Base-by-base conservation (phyloP, 2,888 invertebrate genomes). In the Dichetophora obliterata region DNA sequence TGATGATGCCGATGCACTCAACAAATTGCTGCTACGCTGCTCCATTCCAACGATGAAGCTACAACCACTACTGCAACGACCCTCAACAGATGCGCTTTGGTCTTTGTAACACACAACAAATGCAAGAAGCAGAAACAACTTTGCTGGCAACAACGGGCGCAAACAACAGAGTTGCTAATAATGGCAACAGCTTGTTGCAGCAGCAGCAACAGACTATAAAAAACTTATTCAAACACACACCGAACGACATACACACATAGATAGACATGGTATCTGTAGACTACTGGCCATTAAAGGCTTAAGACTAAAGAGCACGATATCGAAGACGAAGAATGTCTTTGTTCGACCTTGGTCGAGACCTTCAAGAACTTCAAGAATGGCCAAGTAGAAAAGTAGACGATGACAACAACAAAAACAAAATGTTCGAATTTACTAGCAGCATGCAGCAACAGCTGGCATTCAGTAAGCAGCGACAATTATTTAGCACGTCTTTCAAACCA, bases 71-170 rank as follows among this genome's bases (percentile, higher is more conserved):
- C 82, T 27, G 48, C 68, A 11, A 43, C 19, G 61, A 68, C 37
- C 68, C 50, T 68, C 24, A 11, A 84, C 82, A 83, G 84, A 82
- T 85, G 85, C 82, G 69, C 75, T 76, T 79, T 71, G 75, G 63
- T 75, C 75, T 59, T 27, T 59, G 57, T 14, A 24, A 27, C 57
- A 59, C 24, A 27, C 54, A 22, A 54, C 3, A 22, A 59, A 59
- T 22, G 27, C 57, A 19, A 59, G 43, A 37, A 11, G 43, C 43
- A 61, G 68, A 76, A 76, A 72, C 68, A 24, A 54, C 75, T 48
- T 59, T 22, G n/a, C 8, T 14, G 27, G 52, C 68, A 57, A 48
- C 43, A 82, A 79, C 80, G 79, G 80, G 80, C 74, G 80, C 74
- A 16, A 54, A 63, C 72, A 9, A 50, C 59, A 11, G 27, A 14